Percentiles rank a stretch among this genome's conserved stretches.
Conservation (phyloP, 2,797 vertebrate species). For the Euthynnus affinis region DNA sequence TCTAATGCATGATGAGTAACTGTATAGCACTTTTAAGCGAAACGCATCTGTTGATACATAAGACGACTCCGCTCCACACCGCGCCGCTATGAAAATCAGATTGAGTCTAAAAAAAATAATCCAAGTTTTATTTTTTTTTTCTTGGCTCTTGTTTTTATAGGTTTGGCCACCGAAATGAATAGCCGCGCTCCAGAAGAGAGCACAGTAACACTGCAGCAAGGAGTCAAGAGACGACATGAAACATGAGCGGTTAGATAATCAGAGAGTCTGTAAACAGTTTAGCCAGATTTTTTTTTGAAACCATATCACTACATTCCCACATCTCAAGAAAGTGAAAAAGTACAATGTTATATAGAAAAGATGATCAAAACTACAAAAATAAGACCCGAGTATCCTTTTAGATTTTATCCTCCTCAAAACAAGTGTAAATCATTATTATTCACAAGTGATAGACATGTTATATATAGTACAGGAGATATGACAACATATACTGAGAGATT, state of each 20-base stretch:
- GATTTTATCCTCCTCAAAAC: background rate
- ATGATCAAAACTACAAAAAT: background rate
- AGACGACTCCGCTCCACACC: background rate
- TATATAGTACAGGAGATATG: too few relatives aligned
- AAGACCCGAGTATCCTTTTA: background rate
- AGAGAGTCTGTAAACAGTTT: too few relatives aligned
- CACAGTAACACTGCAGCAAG: background rate
- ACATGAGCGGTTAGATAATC: background rate
- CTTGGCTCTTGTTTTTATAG: too few relatives aligned
- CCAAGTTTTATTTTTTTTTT: background rate
- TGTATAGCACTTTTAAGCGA: slow-evolving; percentile 24
- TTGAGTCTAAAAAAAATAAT: background rate
- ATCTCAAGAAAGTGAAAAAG: background rate
- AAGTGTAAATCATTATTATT: background rate
- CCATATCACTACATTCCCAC: background rate
- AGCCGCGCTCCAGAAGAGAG: background rate
- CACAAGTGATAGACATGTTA: too few relatives aligned
- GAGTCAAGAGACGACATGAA: background rate
- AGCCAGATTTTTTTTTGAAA: background rate
- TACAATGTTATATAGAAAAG: background rate
- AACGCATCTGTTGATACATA: background rate
- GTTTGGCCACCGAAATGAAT: too few relatives aligned
- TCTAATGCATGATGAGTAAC: slow-evolving; percentile 29
- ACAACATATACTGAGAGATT: too few relatives aligned
- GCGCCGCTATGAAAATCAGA: background rate